A percentile compares a stretch with the other conserved stretches of the same genome.
phyloP scores from a whole-genome alignment of 2,797 vertebrate species.

The Carapus acus region DNA sequence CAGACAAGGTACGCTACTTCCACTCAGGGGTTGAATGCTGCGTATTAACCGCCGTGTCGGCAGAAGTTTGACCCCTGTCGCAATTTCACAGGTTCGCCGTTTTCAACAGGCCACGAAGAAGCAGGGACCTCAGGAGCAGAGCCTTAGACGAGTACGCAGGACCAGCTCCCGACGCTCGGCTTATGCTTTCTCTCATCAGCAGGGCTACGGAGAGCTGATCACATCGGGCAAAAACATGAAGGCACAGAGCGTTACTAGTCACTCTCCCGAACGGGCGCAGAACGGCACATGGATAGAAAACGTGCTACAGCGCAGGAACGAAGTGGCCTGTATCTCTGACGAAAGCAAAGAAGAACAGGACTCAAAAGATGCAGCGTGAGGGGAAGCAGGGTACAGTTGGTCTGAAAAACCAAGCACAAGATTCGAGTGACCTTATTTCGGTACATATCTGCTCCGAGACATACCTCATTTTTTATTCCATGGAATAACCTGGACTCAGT shows the following conservation, averaged over 20 bases:
- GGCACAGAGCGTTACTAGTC: slow-evolving; percentile 33
- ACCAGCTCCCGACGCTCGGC: slow-evolving; percentile 79
- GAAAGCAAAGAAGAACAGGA: slow-evolving; percentile 37
- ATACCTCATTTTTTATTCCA: slow-evolving; percentile 32
- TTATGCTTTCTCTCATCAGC: slow-evolving; percentile 81
- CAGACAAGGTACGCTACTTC: slow-evolving; percentile 68
- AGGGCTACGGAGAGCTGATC: slow-evolving; percentile 80
- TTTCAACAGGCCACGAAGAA: slow-evolving; percentile 71
- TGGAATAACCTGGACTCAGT: neutral
- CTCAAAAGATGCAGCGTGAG: slow-evolving; percentile 19
- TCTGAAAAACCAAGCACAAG: slow-evolving; percentile 39
- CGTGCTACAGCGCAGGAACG: slow-evolving; percentile 52
- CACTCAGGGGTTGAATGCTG: neutral
- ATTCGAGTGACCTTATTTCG: slow-evolving; percentile 27
- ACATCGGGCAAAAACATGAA: slow-evolving; percentile 84
- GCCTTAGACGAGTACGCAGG: slow-evolving; percentile 68
- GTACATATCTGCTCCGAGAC: slow-evolving; percentile 7
- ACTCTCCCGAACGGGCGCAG: slow-evolving; percentile 56
- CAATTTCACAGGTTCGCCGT: slow-evolving; percentile 66
- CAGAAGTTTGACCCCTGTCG: neutral
- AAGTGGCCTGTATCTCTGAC: slow-evolving; percentile 46
- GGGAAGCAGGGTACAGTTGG: slow-evolving; percentile 3
- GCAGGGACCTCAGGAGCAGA: slow-evolving; percentile 65
- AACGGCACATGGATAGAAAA: slow-evolving; percentile 69
- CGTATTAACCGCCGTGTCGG: neutral